Evolutionary conservation across 2,113 vertebrate genomes (phyloP).

Genomic region (Sminthopsis crassicaudata): DNA sequence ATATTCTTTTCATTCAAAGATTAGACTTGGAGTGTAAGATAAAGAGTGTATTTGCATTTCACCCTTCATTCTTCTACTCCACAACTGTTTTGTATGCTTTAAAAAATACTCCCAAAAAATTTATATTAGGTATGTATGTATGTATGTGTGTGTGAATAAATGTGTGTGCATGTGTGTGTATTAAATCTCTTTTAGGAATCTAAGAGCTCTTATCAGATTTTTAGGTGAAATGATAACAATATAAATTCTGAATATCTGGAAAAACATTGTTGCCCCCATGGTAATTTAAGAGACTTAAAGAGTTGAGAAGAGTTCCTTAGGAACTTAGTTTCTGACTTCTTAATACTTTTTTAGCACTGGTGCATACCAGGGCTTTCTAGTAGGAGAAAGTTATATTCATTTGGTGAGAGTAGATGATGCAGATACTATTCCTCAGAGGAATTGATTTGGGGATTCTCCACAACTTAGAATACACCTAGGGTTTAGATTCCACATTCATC

Average conservation of each 20-base stretch:
- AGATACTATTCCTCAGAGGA: not conserved
- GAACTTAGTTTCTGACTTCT: not conserved
- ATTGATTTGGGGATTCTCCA: not conserved
- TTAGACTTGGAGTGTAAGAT: not conserved
- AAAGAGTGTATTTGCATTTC: not conserved
- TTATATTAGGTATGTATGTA: not conserved
- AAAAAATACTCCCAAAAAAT: not conserved
- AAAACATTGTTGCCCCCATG: not conserved
- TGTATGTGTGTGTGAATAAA: not conserved
- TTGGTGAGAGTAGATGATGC: not conserved
- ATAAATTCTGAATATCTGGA: not conserved
- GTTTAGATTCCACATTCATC: not conserved
- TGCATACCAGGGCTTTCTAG: not conserved
- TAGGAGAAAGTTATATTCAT: not conserved
- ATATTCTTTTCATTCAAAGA: not conserved
- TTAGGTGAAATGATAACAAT: not conserved
- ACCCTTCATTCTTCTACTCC: not conserved
- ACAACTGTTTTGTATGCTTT: not conserved
- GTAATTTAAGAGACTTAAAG: not conserved
- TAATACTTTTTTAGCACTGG: not conserved
- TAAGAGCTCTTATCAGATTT: slow-evolving; percentile 29
- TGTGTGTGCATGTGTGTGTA: not conserved
- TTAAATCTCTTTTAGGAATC: not conserved
- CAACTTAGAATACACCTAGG: not conserved
- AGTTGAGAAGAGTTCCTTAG: not conserved